Percentiles rank a stretch among this genome's conserved stretches.
phyloP scores from a whole-genome alignment of 2,797 vertebrate genomes.

The Geotrypetes seraphini region DNA sequence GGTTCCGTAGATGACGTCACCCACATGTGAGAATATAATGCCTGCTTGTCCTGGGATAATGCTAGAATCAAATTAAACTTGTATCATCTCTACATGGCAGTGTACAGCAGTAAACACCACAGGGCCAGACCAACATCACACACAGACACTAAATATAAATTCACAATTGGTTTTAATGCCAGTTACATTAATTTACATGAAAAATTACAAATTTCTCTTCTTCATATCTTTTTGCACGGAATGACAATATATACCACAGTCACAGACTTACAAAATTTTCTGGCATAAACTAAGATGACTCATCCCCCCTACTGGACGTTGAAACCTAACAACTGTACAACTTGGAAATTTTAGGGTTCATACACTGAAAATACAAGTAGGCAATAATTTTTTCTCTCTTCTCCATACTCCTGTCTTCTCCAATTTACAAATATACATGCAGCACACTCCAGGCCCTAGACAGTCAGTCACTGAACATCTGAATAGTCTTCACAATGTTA shows the following conservation, averaged over 20 bases:
- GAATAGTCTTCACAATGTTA: neutral
- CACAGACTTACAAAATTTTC: neutral
- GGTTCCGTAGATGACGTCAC: too few relatives aligned
- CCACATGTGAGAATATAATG: too few relatives aligned
- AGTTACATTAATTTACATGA: constrained; percentile 7
- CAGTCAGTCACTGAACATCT: neutral
- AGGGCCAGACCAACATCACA: too few relatives aligned
- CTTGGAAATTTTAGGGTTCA: neutral
- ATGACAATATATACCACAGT: neutral
- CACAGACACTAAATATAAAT: neutral
- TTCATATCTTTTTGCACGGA: neutral
- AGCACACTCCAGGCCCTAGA: neutral
- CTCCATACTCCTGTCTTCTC: too few relatives aligned
- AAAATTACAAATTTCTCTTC: neutral
- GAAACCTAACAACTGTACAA: rapidly evolving
- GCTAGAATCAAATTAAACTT: too few relatives aligned
- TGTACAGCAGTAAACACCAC: too few relatives aligned
- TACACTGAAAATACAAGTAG: neutral
- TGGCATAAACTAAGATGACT: neutral
- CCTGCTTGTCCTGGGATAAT: too few relatives aligned
- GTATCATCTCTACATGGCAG: too few relatives aligned
- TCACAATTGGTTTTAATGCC: constrained; percentile 35
- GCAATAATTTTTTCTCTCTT: neutral
- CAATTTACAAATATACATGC: rapidly evolving
- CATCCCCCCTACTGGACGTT: neutral